A percentile compares a stretch with the other conserved stretches of the same genome.
phyloP scores from a whole-genome alignment of 2,888 invertebrate genomes.

The Meteorus colon region DNA sequence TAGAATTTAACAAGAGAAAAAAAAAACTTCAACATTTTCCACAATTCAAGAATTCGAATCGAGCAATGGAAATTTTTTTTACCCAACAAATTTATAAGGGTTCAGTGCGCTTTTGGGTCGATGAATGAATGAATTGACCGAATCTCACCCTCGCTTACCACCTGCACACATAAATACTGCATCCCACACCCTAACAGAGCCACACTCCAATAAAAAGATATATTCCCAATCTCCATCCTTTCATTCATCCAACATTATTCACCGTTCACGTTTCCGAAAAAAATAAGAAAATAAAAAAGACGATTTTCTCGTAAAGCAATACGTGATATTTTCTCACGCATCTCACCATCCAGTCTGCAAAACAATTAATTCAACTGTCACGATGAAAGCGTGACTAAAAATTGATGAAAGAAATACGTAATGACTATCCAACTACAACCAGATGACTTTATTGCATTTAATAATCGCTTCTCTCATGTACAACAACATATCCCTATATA shows the following conservation, averaged over 20 bases:
- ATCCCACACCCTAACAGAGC: not conserved
- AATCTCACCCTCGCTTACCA: constrained; percentile 46
- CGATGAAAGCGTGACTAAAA: constrained; percentile 4
- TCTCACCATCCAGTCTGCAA: not conserved
- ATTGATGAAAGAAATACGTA: constrained; percentile 34
- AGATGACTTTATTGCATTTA: constrained; percentile 15
- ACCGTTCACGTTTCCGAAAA: not conserved
- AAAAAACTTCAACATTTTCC: constrained; percentile 58
- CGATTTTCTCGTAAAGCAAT: not conserved
- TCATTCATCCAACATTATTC: constrained; percentile 21
- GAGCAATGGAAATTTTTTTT: constrained; percentile 43
- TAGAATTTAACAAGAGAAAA: constrained; percentile 59
- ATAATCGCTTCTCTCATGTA: not conserved
- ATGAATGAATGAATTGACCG: constrained; percentile 52
- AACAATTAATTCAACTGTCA: not conserved
- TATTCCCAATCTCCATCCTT: constrained; percentile 44
- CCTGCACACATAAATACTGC: constrained; percentile 34
- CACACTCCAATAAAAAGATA: not conserved
- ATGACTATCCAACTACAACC: not conserved
- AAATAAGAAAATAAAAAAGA: not conserved
- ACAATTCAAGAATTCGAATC: constrained; percentile 55
- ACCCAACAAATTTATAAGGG: constrained; percentile 50
- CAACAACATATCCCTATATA: not conserved
- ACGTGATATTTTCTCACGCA: constrained; percentile 5
- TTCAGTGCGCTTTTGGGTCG: constrained; percentile 56